Conservation (phyloP, 2,113 vertebrate species). For the Riparia riparia region DNA sequence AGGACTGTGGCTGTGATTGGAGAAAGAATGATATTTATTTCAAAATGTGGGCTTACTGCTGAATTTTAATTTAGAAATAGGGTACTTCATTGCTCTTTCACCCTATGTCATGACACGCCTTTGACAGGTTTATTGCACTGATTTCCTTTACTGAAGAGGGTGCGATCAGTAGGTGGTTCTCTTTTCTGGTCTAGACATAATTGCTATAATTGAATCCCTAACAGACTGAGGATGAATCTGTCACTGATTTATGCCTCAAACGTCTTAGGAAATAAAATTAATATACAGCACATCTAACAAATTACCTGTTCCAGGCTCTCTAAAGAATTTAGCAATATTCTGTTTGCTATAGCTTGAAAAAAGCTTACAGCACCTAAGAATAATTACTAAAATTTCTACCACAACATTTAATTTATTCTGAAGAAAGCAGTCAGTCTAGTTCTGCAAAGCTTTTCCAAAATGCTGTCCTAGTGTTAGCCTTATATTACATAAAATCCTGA, state of each 20-base stretch:
- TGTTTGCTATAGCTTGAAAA: neutral
- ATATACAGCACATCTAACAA: neutral
- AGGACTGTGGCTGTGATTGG: neutral
- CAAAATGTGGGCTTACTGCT: neutral
- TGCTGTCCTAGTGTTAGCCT: neutral
- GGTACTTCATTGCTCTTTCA: neutral
- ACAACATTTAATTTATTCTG: neutral
- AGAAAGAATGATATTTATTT: neutral
- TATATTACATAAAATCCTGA: neutral
- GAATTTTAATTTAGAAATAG: neutral
- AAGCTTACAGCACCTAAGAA: neutral
- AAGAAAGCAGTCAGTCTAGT: neutral
- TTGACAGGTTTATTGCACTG: neutral
- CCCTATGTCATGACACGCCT: neutral
- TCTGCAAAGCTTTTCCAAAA: neutral
- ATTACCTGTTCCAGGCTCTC: neutral
- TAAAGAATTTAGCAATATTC: neutral
- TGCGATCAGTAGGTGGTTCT: neutral
- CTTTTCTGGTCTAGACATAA: neutral
- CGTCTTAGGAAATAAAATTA: neutral
- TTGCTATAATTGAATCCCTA: neutral
- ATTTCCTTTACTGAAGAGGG: neutral
- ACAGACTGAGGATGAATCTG: neutral
- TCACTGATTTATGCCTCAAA: neutral
- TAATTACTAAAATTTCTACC: neutral